Percentiles rank a stretch among this genome's conserved stretches.
phyloP scores from a whole-genome alignment of 2,888 invertebrate species.

The Azorinus chamasolen region DNA sequence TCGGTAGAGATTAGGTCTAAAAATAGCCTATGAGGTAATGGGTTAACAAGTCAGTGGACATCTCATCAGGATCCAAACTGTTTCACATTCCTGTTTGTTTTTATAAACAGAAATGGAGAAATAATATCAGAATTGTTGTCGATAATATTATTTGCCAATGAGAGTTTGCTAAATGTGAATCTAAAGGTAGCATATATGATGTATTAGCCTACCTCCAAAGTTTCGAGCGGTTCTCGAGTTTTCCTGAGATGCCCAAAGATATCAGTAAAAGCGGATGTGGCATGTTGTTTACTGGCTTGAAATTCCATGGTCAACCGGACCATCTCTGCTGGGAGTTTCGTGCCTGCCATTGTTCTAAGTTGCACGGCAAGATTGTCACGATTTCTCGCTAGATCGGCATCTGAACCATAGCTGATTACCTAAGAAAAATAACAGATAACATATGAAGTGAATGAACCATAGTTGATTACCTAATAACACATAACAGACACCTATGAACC shows the following conservation, averaged over 20 bases:
- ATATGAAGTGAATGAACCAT: neutral
- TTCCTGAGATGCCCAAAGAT: constrained; percentile 61
- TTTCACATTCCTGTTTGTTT: too few relatives aligned
- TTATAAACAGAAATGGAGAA: too few relatives aligned
- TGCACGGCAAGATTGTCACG: constrained; percentile 57
- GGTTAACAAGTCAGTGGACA: too few relatives aligned
- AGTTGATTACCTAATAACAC: neutral
- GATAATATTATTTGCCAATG: too few relatives aligned
- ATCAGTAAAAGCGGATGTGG: constrained; percentile 41
- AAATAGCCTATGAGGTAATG: too few relatives aligned
- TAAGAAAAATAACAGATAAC: too few relatives aligned
- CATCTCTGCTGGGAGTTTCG: constrained; percentile 38
- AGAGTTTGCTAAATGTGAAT: too few relatives aligned
- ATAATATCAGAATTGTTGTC: too few relatives aligned
- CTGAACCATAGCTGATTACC: constrained; percentile 66
- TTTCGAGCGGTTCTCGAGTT: constrained; percentile 52
- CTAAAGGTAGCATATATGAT: too few relatives aligned
- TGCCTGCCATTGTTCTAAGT: constrained; percentile 56
- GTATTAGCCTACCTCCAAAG: constrained; percentile 59
- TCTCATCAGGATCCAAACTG: too few relatives aligned
- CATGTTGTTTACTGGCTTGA: constrained; percentile 34
- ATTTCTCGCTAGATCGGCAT: constrained; percentile 66
- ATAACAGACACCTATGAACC: too few relatives aligned
- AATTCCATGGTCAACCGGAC: constrained; percentile 60
- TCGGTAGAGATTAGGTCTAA: too few relatives aligned